phyloP scores from a whole-genome alignment of 2,113 vertebrate genomes.

The Oreochromis tanganicae region DNA sequence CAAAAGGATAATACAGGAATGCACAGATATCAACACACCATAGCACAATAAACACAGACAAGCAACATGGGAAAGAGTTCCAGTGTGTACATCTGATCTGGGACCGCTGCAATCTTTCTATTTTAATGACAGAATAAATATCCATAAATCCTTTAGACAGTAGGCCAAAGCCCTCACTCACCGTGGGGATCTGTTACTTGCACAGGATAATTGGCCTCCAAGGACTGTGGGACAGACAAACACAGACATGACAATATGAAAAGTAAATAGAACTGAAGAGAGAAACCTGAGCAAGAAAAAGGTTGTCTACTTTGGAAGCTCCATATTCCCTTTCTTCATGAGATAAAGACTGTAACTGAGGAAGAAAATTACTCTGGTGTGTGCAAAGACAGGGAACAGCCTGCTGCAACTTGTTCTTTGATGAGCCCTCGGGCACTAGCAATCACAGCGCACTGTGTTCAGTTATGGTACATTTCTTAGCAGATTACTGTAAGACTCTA shows the following conservation, averaged over 20 bases:
- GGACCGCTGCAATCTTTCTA: too few species aligned
- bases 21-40: too few species aligned
- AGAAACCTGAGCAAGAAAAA: neutral
- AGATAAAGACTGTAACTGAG: neutral
- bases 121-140: neutral
- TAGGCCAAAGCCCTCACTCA: constrained; percentile 43
- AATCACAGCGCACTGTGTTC: constrained; percentile 24
- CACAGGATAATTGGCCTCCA: constrained; percentile 87
- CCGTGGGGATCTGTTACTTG: constrained; percentile 91
- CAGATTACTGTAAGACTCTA: constrained; percentile 23
- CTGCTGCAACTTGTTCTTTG: constrained; percentile 49
- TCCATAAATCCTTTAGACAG: neutral
- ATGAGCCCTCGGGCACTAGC: constrained; percentile 6
- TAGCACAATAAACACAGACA: too few species aligned
- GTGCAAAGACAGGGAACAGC: neutral
- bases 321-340: neutral
- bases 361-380: constrained; percentile 11
- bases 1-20: too few species aligned
- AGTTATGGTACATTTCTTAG: constrained; percentile 20
- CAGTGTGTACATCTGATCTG: too few species aligned
- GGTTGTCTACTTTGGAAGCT: neutral
- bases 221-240: constrained; percentile 70
- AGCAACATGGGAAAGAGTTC: too few species aligned
- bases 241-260: neutral
- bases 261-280: neutral